Evolutionary conservation across 2,797 vertebrate species (phyloP), one percentile per base, ranked within the genome.

Genomic region (Pteronotus mesoamericanus): DNA sequence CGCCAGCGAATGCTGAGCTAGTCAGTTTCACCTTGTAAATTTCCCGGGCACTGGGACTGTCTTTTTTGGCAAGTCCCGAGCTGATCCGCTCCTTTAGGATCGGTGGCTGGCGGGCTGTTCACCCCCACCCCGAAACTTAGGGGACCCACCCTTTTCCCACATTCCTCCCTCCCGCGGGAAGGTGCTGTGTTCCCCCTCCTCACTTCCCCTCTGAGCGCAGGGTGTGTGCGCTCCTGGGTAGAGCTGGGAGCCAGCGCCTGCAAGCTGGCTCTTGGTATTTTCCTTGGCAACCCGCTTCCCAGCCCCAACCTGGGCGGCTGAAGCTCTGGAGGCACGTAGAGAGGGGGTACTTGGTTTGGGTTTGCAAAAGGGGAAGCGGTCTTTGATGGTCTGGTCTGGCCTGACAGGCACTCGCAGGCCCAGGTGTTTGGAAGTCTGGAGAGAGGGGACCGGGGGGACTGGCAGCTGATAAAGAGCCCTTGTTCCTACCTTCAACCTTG

Each of bases 281-380:
- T 96, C 95, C 97, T 97, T 96, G 97, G 97, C 97, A 97, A 87
- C 95, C 79, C 37, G 57, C 72, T 96, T 71, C 85, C 92, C 92
- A 90, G 91, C 61, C 79, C 96, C 89, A 85, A 96, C 94, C 97
- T 96, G 95, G 89, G 93, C 93, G 79, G 90, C 93, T 94, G 86
- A 78, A 21, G 86, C 86, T 92, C 87, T 18, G 69, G 78, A 77
- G 46, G 34, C 74, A 9, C 37, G n/a, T 1, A 19, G 86, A 59
- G 71, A n/a, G 75, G 39, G 61, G 91, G 77, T 34, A 37, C 68
- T 77, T 7, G 72, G 77, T 86, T 74, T 46, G 89, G 78, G 32
- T 53, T 83, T 89, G 92, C 42, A 68, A 72, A 66, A 18, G 9
- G 34, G n/a, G 77, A 84, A 55, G 83, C 22, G 9, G 77, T 68